Evolutionary conservation across 2,113 vertebrate genomes (phyloP).

Genomic region (Limanda limanda): DNA sequence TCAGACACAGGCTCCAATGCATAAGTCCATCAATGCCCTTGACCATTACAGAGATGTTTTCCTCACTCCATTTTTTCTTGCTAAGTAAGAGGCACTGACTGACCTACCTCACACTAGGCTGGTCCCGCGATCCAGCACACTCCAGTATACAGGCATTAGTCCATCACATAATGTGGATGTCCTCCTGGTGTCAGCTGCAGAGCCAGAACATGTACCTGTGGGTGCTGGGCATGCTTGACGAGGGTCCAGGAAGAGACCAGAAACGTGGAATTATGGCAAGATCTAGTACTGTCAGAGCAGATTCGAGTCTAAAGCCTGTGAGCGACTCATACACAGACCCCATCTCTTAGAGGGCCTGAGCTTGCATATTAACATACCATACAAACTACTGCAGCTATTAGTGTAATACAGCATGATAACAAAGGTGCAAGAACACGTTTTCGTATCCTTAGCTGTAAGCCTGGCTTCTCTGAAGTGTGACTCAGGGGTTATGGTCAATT

Average conservation of each 20-base stretch:
- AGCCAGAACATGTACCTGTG: neutral
- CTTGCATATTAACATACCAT: constrained; percentile 22
- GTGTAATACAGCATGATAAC: constrained; percentile 60
- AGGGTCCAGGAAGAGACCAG: constrained; percentile 6
- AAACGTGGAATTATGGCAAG: neutral
- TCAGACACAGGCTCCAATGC: neutral
- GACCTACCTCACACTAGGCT: constrained; percentile 46
- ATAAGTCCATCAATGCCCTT: neutral
- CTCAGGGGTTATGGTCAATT: constrained; percentile 95
- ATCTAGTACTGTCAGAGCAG: constrained; percentile 12
- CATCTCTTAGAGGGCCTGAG: neutral
- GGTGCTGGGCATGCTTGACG: neutral
- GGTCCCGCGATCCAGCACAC: constrained; percentile 3
- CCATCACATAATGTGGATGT: neutral
- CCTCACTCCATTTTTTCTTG: neutral
- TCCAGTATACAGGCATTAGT: neutral
- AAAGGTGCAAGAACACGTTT: constrained; percentile 57
- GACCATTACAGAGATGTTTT: constrained; percentile 2
- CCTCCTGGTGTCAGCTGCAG: neutral
- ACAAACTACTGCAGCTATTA: constrained; percentile 34
- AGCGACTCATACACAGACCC: constrained; percentile 10
- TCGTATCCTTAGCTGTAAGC: constrained; percentile 70
- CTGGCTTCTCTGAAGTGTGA: constrained; percentile 91
- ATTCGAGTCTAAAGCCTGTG: constrained; percentile 39
- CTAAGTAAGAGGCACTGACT: constrained; percentile 13